Base-by-base conservation (phyloP, 2,797 vertebrate genomes). In the Pelochelys cantorii region DNA sequence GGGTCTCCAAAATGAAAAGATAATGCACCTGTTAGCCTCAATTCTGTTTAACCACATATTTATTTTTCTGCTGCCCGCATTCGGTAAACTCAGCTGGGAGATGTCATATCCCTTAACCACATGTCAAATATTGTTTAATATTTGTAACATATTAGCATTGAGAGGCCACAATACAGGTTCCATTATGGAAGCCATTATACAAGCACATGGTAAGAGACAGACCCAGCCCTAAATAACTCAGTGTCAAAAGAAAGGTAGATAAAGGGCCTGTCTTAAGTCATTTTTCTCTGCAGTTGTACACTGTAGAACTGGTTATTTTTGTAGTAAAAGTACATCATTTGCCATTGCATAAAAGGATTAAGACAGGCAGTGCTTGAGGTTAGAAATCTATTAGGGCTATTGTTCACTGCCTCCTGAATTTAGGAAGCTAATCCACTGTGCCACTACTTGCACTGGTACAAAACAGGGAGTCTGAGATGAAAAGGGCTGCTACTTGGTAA, bases 21-120 rank as follows among this genome's bases (percentile, higher is more conserved):
- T 60, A 60, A 60, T 3, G 18, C n/a, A 6, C 10, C 31, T 4
- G 12, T 12, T 1, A 29, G 57, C 29, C 22, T 53, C 0, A 1
- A 3, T 81, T 86, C 71, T 68, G 42, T 15, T 54, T 71, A 79
- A 20, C 25, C 56, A 23, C 29, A 1, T 29, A 78, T 7, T 29
- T 23, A 27, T 34, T 20, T 68, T 68, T 68, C 65, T 2, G 3
- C 34, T 22, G 71, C 15, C 78, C 1, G 74, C 5, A 2, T 11
- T 3, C 3, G 18, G 0, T 0, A 34, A 7, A 29, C 11, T 25
- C 56, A 2, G 2, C 37, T 29, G 18, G 20, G 9, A 34, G 18
- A 9, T 68, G 37, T 42, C 23, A 13, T 48, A 27, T 34, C 62
- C 62, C 62, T 15, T 68, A 68, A 20, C 17, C 15, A 42, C 20